These are phyloP conservation scores for Brachionus koreanus DNA, from an alignment of 1,140 invertebrate genomes.

Conservation along the genomic window DNA sequence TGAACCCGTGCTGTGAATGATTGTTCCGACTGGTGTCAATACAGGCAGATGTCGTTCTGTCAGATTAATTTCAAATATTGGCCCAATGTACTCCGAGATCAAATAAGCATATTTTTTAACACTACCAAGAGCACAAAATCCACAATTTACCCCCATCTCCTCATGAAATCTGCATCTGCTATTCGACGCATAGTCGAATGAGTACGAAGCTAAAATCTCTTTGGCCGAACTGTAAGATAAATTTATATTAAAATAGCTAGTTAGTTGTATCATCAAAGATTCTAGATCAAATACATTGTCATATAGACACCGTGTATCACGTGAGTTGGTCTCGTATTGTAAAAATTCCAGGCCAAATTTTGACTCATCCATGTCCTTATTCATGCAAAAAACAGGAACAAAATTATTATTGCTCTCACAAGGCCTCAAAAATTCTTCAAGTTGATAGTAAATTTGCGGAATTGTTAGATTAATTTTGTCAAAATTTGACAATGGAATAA, in stretches of 20 bases:
- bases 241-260: background rate
- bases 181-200: conserved; percentile 30
- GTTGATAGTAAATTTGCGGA: background rate
- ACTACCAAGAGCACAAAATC: conserved; percentile 7
- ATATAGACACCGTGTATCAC: background rate
- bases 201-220: background rate
- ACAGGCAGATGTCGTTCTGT: background rate
- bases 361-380: conserved; percentile 8
- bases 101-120: conserved; percentile 3
- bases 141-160: background rate
- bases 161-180: conserved; percentile 22
- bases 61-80: background rate
- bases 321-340: background rate
- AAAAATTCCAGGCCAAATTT: conserved; percentile 24
- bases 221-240: background rate
- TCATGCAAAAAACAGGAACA: conserved; percentile 28
- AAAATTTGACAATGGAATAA: conserved; percentile 8
- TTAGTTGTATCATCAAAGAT: background rate
- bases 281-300: conserved; percentile 23
- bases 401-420: background rate
- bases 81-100: conserved; percentile 8
- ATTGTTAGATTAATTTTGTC: background rate
- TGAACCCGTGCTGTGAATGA: background rate
- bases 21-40: background rate
- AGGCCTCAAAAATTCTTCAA: conserved; percentile 16